Evolutionary conservation across 2,888 invertebrate species (phyloP).

Genomic region (Tenodera sinensis): DNA sequence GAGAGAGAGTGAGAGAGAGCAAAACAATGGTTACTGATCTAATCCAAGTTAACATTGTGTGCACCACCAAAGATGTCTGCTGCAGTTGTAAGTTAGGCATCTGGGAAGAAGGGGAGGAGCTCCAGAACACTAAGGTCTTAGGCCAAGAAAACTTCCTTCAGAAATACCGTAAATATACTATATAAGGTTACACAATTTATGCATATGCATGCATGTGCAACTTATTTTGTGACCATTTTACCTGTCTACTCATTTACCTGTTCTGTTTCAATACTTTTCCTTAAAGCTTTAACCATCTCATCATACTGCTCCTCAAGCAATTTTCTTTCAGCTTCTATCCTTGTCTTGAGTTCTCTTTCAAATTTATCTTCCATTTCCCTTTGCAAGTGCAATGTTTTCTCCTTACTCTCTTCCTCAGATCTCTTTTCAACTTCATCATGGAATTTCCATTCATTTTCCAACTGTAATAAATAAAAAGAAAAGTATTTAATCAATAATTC

Average conservation of each 20-base stretch:
- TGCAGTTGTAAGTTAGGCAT: too few relatives aligned
- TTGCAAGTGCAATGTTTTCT: neutral
- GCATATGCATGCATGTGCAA: too few relatives aligned
- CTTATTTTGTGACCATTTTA: too few relatives aligned
- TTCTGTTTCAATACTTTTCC: slow-evolving; percentile 11
- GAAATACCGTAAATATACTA: too few relatives aligned
- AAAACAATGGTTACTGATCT: too few relatives aligned
- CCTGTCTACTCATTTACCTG: neutral
- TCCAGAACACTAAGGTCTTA: too few relatives aligned
- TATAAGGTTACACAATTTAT: too few relatives aligned
- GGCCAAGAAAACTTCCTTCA: too few relatives aligned
- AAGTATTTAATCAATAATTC: neutral
- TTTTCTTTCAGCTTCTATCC: slow-evolving; percentile 6
- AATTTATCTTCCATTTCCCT: neutral
- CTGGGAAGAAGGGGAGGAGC: too few relatives aligned
- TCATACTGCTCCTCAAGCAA: slow-evolving; percentile 10
- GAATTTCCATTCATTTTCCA: slow-evolving; percentile 1
- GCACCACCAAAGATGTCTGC: too few relatives aligned
- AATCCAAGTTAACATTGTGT: too few relatives aligned
- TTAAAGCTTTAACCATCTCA: neutral
- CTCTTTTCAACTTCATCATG: neutral
- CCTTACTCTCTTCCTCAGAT: neutral
- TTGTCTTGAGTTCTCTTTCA: neutral
- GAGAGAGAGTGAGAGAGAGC: too few relatives aligned
- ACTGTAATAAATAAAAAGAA: neutral